Percentiles rank a stretch among this genome's conserved stretches.
Evolutionary conservation across 2,797 vertebrate species (phyloP).

Genomic region (Hemibagrus guttatus): DNA sequence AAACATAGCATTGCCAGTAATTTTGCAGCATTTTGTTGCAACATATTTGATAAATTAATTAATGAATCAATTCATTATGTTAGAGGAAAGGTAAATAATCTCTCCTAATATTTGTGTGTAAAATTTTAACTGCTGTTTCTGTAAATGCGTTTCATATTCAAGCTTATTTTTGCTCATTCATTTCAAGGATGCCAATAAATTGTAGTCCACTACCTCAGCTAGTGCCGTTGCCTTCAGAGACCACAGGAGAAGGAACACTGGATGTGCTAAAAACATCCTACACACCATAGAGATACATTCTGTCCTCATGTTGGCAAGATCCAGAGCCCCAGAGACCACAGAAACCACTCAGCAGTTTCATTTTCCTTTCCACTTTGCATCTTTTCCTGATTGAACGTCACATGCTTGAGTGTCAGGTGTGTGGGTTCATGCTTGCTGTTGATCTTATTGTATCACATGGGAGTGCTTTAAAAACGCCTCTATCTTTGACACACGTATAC

Average conservation of each 20-base stretch:
- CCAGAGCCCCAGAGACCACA: not conserved
- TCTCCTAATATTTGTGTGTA: not conserved
- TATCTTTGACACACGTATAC: not conserved
- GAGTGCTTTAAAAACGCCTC: not conserved
- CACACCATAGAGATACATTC: not conserved
- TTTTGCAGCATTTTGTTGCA: not conserved
- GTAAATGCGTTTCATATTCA: not conserved
- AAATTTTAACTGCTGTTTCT: not conserved
- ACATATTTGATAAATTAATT: no score
- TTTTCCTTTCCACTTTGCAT: not conserved
- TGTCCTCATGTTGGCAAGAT: not conserved
- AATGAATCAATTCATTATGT: no score
- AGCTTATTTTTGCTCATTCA: not conserved
- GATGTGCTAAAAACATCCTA: not conserved
- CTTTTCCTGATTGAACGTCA: not conserved
- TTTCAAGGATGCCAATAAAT: not conserved
- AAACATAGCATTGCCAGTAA: not conserved
- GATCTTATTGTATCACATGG: not conserved
- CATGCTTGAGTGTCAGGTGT: not conserved
- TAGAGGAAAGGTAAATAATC: not conserved
- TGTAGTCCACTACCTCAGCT: not conserved
- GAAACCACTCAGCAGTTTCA: not conserved
- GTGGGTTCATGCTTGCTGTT: not conserved
- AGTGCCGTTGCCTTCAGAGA: not conserved
- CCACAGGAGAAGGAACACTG: not conserved